Evolutionary conservation across 2,888 invertebrate species (phyloP).

Genomic region (Leptopilina drosophilae): DNA sequence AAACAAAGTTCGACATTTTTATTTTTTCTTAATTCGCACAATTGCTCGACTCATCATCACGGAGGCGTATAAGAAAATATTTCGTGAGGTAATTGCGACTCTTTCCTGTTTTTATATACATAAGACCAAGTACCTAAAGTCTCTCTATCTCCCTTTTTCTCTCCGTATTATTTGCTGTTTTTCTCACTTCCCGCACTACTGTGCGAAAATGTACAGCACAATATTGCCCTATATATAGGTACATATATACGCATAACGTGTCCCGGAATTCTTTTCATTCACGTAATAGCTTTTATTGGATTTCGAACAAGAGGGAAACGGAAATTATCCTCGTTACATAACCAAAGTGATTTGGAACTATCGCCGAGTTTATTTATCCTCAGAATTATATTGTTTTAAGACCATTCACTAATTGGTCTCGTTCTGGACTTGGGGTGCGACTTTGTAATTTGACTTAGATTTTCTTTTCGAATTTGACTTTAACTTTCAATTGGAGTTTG

Average conservation of each 20-base stretch:
- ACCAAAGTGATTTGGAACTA: no score
- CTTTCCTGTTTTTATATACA: conserved; percentile 36
- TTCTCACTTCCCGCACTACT: conserved; percentile 17
- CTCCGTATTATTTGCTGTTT: conserved; percentile 18
- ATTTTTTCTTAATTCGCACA: conserved; percentile 52
- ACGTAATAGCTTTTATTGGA: conserved; percentile 17
- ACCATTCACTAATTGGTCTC: no score
- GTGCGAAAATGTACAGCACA: not conserved
- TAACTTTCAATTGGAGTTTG: no score
- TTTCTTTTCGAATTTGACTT: no score
- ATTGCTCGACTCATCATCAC: conserved; percentile 36
- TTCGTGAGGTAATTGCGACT: conserved; percentile 48
- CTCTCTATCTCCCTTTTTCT: conserved; percentile 34
- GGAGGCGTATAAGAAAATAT: conserved; percentile 43
- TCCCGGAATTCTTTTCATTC: not conserved
- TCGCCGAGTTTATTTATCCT: no score
- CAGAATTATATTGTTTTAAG: no score
- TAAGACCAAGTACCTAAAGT: conserved; percentile 11
- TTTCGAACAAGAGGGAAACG: not conserved
- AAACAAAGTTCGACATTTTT: no score
- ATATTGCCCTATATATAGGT: not conserved
- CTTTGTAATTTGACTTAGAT: no score
- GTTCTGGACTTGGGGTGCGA: no score
- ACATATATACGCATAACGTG: not conserved
- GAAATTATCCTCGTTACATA: no score